Base-by-base conservation (phyloP, 2,888 invertebrate genomes). In the Callyntrura sp. region DNA sequence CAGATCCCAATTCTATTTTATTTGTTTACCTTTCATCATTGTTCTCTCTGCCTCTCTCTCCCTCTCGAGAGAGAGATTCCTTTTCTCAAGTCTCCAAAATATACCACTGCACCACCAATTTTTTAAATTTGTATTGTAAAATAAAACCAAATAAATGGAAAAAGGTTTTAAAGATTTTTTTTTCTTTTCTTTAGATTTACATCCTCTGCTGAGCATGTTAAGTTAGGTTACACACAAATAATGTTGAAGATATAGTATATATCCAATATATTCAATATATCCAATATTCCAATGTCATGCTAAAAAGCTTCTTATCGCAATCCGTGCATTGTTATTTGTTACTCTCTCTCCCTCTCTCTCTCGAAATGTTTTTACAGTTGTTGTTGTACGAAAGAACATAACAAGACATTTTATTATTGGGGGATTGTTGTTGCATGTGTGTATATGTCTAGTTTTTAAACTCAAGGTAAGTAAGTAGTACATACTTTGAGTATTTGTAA, bases 241-340 rank as follows among this genome's bases (percentile, higher is more conserved):
- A 2, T 35, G 35, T 35, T 35, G 3, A 35, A 35, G n/a, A n/a
- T n/a, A n/a, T 35, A 6, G 35, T 35, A 35, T 35, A 35, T 35
- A 35, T 35, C 60, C 57, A 79, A 35, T n/a, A n/a, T 79, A n/a
- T n/a, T n/a, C n/a, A n/a, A 35, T 35, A 35, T 35, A 35, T 35
- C 60, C 57, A 79, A 35, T n/a, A n/a, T 79, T 57, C 48, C 65
- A 57, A 79, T 79, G 79, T 62, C 82, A 62, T 82, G 82, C 82
- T 82, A 82, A 82, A 82, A 62, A 43, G 62, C 82, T 76, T 76
- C 23, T 82, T 65, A 82, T 82, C 65, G 43, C 62, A 62, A 82
- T 45, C 60, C 82, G 23, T 62, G 82, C 60, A 62, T 82, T 82
- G 82, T 82, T 70, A 70, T 70, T 70, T 45, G 70, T 70, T 12